These are phyloP conservation scores for Pegea sp. DNA, from an alignment of 23 tunicate genomes.

Conservation along the genomic window DNA sequence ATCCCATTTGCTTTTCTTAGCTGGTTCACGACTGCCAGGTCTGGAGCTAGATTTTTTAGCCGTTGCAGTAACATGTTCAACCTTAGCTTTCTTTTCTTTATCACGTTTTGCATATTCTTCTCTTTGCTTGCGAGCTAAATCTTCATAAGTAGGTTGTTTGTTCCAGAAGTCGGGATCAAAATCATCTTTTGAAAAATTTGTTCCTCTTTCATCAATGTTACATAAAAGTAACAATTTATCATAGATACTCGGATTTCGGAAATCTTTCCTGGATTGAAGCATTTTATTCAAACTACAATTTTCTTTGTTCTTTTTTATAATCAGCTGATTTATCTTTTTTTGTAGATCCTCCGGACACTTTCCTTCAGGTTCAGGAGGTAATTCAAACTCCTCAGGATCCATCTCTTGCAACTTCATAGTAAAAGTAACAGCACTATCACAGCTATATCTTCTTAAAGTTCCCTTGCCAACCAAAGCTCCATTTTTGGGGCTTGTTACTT, in stretches of 20 bases:
- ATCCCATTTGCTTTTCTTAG: neutral
- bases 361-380: too few species aligned
- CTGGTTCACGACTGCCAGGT: neutral
- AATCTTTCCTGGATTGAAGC: conserved; percentile 62
- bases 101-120: conserved; percentile 68
- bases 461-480: too few species aligned
- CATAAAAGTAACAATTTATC: conserved; percentile 61
- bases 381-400: too few species aligned
- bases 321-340: too few species aligned
- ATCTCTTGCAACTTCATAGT: too few species aligned
- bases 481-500: too few species aligned
- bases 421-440: too few species aligned
- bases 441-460: too few species aligned
- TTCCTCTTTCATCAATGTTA: conserved; percentile 81
- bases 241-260: conserved; percentile 89
- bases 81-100: conserved; percentile 65
- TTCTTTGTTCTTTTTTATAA: too few species aligned
- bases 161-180: conserved; percentile 72
- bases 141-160: conserved; percentile 57
- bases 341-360: too few species aligned
- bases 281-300: conserved; percentile 42
- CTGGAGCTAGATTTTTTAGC: conserved; percentile 17
- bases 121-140: conserved; percentile 65
- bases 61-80: conserved; percentile 54
- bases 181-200: conserved; percentile 74